Conservation (phyloP, 2,888 invertebrate species). For the Scrobipalpa costella region DNA sequence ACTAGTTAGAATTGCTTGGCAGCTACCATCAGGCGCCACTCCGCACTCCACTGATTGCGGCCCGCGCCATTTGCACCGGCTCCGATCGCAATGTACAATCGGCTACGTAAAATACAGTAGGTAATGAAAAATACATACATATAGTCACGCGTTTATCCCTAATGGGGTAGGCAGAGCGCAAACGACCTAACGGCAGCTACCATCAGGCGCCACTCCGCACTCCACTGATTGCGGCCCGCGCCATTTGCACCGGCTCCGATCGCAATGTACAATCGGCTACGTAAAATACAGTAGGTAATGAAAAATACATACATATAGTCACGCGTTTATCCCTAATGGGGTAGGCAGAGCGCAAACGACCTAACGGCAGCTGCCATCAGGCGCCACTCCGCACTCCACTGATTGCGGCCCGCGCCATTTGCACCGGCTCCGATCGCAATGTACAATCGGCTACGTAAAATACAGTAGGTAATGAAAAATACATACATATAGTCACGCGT, state of each 20-base stretch:
- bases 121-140: no score
- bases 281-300: not conserved
- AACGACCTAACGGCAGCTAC: no score
- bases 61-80: not conserved
- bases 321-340: no score
- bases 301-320: no score
- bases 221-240: not conserved
- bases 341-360: no score
- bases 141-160: no score
- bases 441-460: not conserved
- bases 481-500: no score
- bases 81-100: not conserved
- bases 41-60: not conserved
- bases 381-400: not conserved
- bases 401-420: not conserved
- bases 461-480: not conserved
- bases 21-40: slow-evolving; percentile 3
- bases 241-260: not conserved
- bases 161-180: no score
- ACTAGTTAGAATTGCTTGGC: not conserved
- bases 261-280: not conserved
- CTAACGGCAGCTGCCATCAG: not conserved
- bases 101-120: not conserved
- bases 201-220: slow-evolving; percentile 1
- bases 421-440: not conserved